Evolutionary conservation across 2,113 vertebrate genomes (phyloP), one percentile per base, ranked within the genome.

Genomic region (Cyprinus carpio): DNA sequence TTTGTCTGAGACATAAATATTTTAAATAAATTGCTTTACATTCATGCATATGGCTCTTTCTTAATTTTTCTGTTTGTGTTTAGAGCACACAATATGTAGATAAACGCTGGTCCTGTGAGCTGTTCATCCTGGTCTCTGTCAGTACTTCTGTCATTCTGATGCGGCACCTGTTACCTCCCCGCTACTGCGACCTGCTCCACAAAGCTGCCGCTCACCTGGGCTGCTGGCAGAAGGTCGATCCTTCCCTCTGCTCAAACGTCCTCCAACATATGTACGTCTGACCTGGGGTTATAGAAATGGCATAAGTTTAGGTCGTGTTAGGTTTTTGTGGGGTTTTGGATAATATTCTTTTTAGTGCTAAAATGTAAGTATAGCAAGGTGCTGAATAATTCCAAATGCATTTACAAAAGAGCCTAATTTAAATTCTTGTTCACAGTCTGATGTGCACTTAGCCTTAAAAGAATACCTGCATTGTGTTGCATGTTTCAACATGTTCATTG

Each of bases 161-260:
- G 95, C 95, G 98, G 87, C 96, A 98, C 91, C 92, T 99, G 79
- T 84, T 99, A 12, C 98, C 98, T 0, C 96, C 98, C 0, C 96
- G 96, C 78, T 99, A 99, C 93, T 99, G 98, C 0, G 97, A 99
- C 92, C 94, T 99, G 62, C 95, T 99, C 15, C 98, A 99, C 89
- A 99, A 99, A 82, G 98, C 98, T 0, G 98, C 98, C 0, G 97
- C 97, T 3, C 98, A 99, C 90, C 93, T 99, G 87, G 98, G 98
- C 92, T 98, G 98, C 94, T 99, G 98, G 98, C 98, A 99, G 92
- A 99, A 98, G 92, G 98, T 99, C 6, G 98, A 99, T 82, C 98
- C 98, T 0, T 96, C 97, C 0, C 95, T 99, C 80, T 99, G 98
- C 93, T 98, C 97, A 92, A 99, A 99, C 0, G 96, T 99, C 87